These are phyloP conservation scores for Clarias platycephalus DNA, from an alignment of 2,797 vertebrate genomes.

Conservation along the genomic window DNA sequence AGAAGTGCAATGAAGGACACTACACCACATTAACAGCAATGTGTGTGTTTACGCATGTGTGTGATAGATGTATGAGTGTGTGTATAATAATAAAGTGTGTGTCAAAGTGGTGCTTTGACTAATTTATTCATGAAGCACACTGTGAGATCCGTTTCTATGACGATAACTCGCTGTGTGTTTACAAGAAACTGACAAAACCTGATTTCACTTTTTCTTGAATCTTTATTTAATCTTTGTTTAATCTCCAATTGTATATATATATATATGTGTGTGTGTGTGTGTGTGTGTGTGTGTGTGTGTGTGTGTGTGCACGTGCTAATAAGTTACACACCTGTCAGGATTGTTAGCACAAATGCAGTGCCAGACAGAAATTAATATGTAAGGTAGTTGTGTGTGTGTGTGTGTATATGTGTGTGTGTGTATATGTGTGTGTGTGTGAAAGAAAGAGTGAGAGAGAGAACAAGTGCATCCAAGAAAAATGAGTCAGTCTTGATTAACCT, in stretches of 20 bases:
- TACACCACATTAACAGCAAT: not conserved
- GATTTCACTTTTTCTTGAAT: not conserved
- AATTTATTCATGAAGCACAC: constrained; percentile 23
- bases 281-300: constrained; percentile 16
- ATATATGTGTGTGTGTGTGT: not conserved
- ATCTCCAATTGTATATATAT: not conserved
- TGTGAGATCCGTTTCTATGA: constrained; percentile 30
- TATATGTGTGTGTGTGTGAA: not conserved
- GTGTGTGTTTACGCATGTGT: constrained; percentile 22
- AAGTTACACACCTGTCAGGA: not conserved
- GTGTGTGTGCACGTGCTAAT: not conserved
- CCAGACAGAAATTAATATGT: not conserved
- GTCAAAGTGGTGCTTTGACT: not conserved
- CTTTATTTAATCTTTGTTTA: not conserved
- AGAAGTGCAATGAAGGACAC: not conserved
- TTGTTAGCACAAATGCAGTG: not conserved
- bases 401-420: constrained; percentile 32
- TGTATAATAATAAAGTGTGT: not conserved
- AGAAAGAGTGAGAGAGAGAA: not conserved
- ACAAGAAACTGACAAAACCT: constrained; percentile 7
- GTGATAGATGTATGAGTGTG: constrained; percentile 11
- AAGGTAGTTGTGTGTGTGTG: not conserved
- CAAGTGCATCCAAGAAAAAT: constrained; percentile 15
- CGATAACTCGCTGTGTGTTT: not conserved
- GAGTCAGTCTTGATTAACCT: constrained; percentile 38